These are phyloP conservation scores for Lethrus apterus DNA, from an alignment of 1,140 invertebrate genomes.

Conservation along the genomic window DNA sequence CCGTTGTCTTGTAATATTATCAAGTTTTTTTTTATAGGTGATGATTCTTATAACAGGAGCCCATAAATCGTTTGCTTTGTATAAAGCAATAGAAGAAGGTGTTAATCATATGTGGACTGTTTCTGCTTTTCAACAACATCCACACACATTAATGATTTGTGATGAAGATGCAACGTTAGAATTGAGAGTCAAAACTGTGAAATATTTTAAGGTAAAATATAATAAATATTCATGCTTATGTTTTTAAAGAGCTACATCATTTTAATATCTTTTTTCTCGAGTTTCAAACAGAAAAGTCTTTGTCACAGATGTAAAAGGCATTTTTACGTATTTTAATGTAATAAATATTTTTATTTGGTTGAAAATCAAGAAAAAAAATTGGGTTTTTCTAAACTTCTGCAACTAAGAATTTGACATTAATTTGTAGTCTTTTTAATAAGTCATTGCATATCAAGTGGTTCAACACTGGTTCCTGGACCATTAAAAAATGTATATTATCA, in stretches of 20 bases:
- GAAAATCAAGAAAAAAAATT: too few species aligned
- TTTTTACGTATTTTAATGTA: too few species aligned
- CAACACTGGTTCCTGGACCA: too few species aligned
- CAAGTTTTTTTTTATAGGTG: constrained; percentile 51
- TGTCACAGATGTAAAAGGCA: too few species aligned
- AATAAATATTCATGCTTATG: constrained; percentile 8
- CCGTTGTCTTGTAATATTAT: constrained; percentile 1
- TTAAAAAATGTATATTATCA: too few species aligned
- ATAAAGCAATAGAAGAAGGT: constrained; percentile 95
- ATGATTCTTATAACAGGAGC: constrained; percentile 98
- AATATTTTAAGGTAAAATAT: constrained; percentile 89
- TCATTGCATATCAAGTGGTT: too few species aligned
- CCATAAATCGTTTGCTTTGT: constrained; percentile 93
- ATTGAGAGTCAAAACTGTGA: constrained; percentile 95
- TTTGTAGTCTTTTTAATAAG: too few species aligned
- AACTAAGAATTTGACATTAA: too few species aligned
- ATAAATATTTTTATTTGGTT: too few species aligned
- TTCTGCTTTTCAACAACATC: constrained; percentile 95
- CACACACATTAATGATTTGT: constrained; percentile 85
- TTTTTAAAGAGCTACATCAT: not conserved
- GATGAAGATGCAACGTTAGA: constrained; percentile 98
- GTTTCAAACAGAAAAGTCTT: too few species aligned
- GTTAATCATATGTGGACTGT: constrained; percentile 99
- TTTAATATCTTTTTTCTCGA: too few species aligned
- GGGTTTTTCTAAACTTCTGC: too few species aligned